Conservation (phyloP, 2,113 vertebrate genomes). For the Poicephalus meyeri region DNA sequence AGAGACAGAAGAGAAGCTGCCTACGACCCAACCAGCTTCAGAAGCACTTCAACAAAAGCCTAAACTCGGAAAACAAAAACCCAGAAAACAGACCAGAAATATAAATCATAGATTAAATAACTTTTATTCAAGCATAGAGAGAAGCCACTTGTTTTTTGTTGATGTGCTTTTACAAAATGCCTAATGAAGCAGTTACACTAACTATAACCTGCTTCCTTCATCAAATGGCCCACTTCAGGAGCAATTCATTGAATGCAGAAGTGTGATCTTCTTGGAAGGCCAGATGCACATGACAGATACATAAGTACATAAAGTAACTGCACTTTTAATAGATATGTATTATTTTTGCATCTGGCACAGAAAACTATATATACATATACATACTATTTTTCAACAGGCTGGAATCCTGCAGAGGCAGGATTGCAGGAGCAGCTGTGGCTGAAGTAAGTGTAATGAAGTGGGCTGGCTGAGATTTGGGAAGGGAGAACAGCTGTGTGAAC, state of each 20-base stretch:
- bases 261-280: neutral
- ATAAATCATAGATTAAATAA: neutral
- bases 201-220: neutral
- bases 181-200: neutral
- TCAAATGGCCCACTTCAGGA: neutral
- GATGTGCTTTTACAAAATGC: neutral
- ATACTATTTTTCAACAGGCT: neutral
- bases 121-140: neutral
- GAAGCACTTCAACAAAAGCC: neutral
- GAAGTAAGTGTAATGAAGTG: neutral
- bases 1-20: neutral
- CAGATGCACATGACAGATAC: neutral
- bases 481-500: neutral
- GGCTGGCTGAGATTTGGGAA: neutral
- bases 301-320: neutral
- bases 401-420: neutral
- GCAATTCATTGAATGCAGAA: neutral
- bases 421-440: neutral
- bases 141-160: neutral
- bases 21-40: neutral
- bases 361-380: neutral
- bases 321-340: neutral
- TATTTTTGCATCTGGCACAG: neutral
- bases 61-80: neutral
- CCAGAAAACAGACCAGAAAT: neutral